A percentile compares a stretch with the other conserved stretches of the same genome.
These are phyloP conservation scores for Ceratina australensis DNA, from an alignment of 1,140 invertebrate genomes.

Conservation along the genomic window DNA sequence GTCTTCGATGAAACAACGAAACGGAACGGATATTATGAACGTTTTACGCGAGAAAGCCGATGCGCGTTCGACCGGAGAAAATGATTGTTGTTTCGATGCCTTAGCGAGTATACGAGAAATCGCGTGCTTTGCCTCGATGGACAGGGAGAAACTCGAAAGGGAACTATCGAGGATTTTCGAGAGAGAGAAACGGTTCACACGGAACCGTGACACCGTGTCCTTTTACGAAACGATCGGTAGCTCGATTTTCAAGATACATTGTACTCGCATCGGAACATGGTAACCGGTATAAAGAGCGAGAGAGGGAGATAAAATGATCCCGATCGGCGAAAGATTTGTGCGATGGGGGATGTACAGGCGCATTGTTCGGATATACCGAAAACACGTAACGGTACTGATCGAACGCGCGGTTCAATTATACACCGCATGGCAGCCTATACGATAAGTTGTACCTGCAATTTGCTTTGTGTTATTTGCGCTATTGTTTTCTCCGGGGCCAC, in stretches of 20 bases:
- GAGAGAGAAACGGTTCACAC: background rate
- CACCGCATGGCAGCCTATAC: conserved; percentile 23
- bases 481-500: conserved; percentile 55
- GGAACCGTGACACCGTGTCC: background rate
- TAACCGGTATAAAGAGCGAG: background rate
- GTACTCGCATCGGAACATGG: background rate
- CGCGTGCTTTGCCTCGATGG: background rate
- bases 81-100: conserved; percentile 6
- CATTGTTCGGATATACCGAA: conserved; percentile 17
- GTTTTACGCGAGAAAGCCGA: conserved; percentile 37
- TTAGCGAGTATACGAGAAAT: background rate
- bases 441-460: conserved; percentile 63
- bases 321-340: background rate
- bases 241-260: background rate
- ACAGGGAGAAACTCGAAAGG: background rate
- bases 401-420: conserved; percentile 56
- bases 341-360: background rate
- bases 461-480: conserved; percentile 64
- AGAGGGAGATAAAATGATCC: too few species aligned
- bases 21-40: conserved; percentile 33
- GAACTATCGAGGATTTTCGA: background rate
- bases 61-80: background rate
- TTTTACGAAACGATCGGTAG: background rate
- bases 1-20: conserved; percentile 27
- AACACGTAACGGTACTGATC: conserved; percentile 38